A percentile compares a stretch with the other conserved stretches of the same genome.
phyloP scores from a whole-genome alignment of 1,140 invertebrate species.

The Diorhabda sublineata region DNA sequence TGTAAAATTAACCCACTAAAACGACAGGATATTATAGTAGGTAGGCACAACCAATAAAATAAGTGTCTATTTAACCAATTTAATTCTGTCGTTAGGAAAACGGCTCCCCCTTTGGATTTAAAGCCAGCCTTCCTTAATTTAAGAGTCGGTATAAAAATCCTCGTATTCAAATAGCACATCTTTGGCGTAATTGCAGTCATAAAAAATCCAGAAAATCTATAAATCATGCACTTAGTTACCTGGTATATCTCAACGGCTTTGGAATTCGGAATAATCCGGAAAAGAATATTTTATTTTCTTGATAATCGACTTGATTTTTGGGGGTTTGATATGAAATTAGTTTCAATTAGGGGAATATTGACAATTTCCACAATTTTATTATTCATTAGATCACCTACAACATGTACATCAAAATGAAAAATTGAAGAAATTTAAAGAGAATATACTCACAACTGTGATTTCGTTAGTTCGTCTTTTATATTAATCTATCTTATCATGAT shows the following conservation, averaged over 20 bases:
- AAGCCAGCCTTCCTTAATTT: conserved; percentile 30
- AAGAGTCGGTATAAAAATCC: conserved; percentile 38
- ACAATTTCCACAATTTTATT: too few relatives aligned
- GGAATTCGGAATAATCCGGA: background rate
- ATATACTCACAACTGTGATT: too few relatives aligned
- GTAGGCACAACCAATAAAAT: conserved; percentile 28
- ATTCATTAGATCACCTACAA: too few relatives aligned
- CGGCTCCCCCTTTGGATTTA: conserved; percentile 23
- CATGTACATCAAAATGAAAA: too few relatives aligned
- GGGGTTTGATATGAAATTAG: too few relatives aligned
- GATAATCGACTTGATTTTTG: too few relatives aligned
- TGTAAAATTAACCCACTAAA: conserved; percentile 31
- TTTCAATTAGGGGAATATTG: too few relatives aligned
- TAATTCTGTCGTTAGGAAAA: conserved; percentile 38
- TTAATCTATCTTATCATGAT: too few relatives aligned
- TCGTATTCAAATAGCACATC: conserved; percentile 39
- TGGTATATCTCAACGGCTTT: background rate
- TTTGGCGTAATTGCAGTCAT: conserved; percentile 14
- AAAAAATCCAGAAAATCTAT: background rate
- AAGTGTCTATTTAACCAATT: conserved; percentile 32
- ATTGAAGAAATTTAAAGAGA: too few relatives aligned
- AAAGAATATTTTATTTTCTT: too few relatives aligned
- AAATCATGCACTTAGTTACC: background rate
- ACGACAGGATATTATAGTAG: conserved; percentile 25
- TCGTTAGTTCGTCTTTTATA: too few relatives aligned